Conservation (phyloP, 1,140 invertebrate genomes). For the Drosophila tsacasi region DNA sequence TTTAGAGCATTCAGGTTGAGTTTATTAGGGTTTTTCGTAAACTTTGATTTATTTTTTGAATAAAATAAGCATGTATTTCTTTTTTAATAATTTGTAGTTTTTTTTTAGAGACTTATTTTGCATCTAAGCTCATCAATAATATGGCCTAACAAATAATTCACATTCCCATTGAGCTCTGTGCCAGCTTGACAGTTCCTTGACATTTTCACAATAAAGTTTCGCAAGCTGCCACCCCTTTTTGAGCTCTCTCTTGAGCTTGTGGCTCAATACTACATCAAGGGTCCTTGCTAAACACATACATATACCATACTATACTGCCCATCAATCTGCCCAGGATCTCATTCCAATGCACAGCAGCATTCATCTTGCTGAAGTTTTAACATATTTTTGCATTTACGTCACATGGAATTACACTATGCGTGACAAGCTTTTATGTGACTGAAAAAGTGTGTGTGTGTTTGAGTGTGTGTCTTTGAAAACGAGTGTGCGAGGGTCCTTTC, state of each 20-base stretch:
- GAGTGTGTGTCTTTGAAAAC: conserved; percentile 13
- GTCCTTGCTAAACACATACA: conserved; percentile 31
- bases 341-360: conserved; percentile 44
- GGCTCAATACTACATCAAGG: conserved; percentile 45
- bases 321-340: conserved; percentile 54
- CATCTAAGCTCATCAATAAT: neutral
- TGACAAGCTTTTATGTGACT: conserved; percentile 75
- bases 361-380: conserved; percentile 74
- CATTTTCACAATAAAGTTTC: conserved; percentile 46
- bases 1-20: conserved; percentile 11
- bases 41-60: conserved; percentile 11
- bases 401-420: conserved; percentile 79
- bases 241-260: conserved; percentile 24
- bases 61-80: neutral
- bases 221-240: conserved; percentile 29
- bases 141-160: conserved; percentile 17
- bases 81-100: neutral
- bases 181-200: conserved; percentile 48
- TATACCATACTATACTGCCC: conserved; percentile 32
- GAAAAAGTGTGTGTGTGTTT: conserved; percentile 1
- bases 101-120: neutral
- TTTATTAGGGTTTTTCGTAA: conserved; percentile 22
- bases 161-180: conserved; percentile 20
- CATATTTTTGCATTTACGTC: conserved; percentile 83
- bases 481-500: conserved; percentile 24